Evolutionary conservation across 2,797 vertebrate species (phyloP).

Genomic region (Tragopan temminckii): DNA sequence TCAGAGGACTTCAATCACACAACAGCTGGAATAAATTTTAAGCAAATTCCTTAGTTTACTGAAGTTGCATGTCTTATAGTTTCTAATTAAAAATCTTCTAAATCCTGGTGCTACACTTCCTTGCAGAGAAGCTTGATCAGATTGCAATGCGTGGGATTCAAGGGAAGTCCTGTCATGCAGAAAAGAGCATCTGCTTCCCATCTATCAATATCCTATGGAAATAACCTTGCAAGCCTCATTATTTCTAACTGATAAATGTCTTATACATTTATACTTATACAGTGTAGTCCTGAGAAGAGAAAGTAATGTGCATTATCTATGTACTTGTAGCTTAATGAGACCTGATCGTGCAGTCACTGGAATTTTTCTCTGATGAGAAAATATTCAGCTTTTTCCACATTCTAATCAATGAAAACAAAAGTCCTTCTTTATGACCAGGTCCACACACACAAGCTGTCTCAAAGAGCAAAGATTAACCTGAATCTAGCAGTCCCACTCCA

Average conservation of each 20-base stretch:
- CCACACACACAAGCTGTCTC: not conserved
- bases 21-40: slow-evolving; percentile 2
- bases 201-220: not conserved
- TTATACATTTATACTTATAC: not conserved
- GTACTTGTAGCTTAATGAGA: not conserved
- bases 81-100: not conserved
- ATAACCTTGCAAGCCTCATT: not conserved
- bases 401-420: not conserved
- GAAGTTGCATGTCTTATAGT: not conserved
- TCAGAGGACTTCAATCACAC: not conserved
- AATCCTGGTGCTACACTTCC: not conserved
- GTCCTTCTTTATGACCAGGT: not conserved
- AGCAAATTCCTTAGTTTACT: not conserved
- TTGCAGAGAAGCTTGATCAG: not conserved
- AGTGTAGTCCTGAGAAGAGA: not conserved
- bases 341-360: not conserved
- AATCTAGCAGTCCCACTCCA: not conserved
- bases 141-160: not conserved
- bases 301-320: not conserved
- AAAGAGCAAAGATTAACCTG: not conserved
- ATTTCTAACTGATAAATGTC: not conserved
- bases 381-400: not conserved
- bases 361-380: not conserved
- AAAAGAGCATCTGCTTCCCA: not conserved
- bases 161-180: not conserved